Conservation (phyloP, 2,888 invertebrate genomes). For the Drosophila lutescens region DNA sequence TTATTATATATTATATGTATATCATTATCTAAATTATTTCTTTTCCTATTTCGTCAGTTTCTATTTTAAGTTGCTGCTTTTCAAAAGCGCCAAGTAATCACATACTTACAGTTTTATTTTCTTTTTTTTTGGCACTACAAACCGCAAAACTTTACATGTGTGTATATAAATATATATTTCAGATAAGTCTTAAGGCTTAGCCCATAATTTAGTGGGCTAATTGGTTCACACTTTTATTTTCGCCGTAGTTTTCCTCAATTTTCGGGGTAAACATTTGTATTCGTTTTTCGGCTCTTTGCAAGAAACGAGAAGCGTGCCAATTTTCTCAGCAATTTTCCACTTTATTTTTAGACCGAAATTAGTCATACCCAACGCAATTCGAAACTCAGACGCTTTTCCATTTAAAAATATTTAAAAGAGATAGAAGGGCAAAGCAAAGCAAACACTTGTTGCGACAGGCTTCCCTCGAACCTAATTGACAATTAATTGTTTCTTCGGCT, state of each 20-base stretch:
- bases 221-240: conserved; percentile 67
- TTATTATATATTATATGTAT: too few relatives aligned
- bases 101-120: conserved; percentile 15
- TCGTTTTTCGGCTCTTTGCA: conserved; percentile 5
- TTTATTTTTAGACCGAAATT: conserved; percentile 72
- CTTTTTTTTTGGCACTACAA: conserved; percentile 8
- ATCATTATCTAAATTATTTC: not conserved
- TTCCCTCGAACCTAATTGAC: conserved; percentile 41
- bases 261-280: conserved; percentile 20
- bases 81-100: conserved; percentile 25
- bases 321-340: conserved; percentile 69
- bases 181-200: conserved; percentile 46
- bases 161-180: conserved; percentile 15
- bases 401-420: conserved; percentile 29
- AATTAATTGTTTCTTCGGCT: conserved; percentile 40
- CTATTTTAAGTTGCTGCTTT: conserved; percentile 51
- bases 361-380: conserved; percentile 56
- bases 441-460: conserved; percentile 63
- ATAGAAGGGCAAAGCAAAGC: conserved; percentile 30
- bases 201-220: conserved; percentile 69
- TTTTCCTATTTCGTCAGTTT: conserved; percentile 49
- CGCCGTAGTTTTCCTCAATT: conserved; percentile 25
- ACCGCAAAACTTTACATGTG: conserved; percentile 23
- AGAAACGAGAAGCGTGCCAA: conserved; percentile 71
- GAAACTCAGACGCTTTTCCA: conserved; percentile 28